A percentile compares a stretch with the other conserved stretches of the same genome.
These are phyloP conservation scores for Drosophila melanica DNA, from an alignment of 1,140 invertebrate genomes.

Conservation along the genomic window DNA sequence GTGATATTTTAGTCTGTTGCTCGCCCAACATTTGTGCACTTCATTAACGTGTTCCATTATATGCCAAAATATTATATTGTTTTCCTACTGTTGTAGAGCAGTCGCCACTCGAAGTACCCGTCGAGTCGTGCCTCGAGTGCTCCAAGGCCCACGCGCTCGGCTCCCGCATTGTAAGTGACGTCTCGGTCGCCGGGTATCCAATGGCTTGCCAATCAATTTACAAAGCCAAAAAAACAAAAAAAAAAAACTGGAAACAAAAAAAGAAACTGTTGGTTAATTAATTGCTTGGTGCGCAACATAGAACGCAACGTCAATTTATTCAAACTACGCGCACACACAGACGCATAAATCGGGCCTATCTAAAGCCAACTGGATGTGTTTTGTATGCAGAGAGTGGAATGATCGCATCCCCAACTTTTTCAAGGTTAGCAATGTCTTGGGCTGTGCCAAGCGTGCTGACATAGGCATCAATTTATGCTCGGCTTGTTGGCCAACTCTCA, in stretches of 20 bases:
- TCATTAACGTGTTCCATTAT: conserved; percentile 20
- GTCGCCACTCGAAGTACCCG: conserved; percentile 19
- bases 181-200: conserved; percentile 31
- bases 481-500: conserved; percentile 24
- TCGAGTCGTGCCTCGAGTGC: conserved; percentile 20
- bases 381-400: conserved; percentile 82
- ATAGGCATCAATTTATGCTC: conserved; percentile 23
- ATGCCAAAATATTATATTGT: conserved; percentile 24
- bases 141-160: conserved; percentile 10
- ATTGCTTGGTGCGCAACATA: conserved; percentile 65
- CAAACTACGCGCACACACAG: conserved; percentile 49
- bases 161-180: conserved; percentile 19
- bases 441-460: conserved; percentile 25
- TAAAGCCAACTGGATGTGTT: conserved; percentile 33
- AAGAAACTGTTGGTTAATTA: conserved; percentile 66
- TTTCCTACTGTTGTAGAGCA: conserved; percentile 12
- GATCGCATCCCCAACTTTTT: conserved; percentile 78
- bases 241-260: conserved; percentile 21
- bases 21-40: conserved; percentile 9
- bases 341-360: conserved; percentile 28
- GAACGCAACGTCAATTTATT: conserved; percentile 68
- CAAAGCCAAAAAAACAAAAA: conserved; percentile 31
- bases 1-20: neutral
- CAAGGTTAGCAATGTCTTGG: conserved; percentile 70
- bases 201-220: conserved; percentile 67